Base-by-base conservation (phyloP, 2,797 vertebrate genomes). In the Sebastes hubbsi region DNA sequence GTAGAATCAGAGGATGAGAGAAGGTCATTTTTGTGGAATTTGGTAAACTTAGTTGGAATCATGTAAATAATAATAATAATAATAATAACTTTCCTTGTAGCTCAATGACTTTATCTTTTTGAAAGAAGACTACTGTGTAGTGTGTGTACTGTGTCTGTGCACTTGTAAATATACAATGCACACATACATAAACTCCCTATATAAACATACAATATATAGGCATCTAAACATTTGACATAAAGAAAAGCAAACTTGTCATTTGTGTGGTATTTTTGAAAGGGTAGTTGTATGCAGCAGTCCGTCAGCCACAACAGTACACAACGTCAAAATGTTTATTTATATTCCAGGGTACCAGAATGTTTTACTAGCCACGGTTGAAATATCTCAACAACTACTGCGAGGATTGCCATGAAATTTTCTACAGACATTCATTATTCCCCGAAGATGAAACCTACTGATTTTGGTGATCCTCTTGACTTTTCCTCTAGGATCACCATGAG, bases 281-380 rank as follows among this genome's bases (percentile, higher is more conserved):
- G 29, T 29, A 81, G 72, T 54, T 85, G 81, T 16, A 2, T 66
- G 56, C 32, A 83, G 66, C 58, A 42, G 42, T 64, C 27, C 36
- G 46, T 72, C 56, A 66, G 34, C 36, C 22, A 25, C 34, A 58
- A n/a, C 29, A 64, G 34, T 75, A 77, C 76, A 82, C 70, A 73
- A 61, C 25, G 13, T 25, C 58, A 61, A 30, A 56, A 38, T 7
- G 14, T 42, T 71, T 76, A 66, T 84, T 84, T 75, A 78, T 61
- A 16, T 72, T 72, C 14, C 18, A 60, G 30, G n/a, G 29, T 32
- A 20, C 67, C 1, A 68, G 49, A 66, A 42, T 61, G 77, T 32
- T 27, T 58, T 20, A 72, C 42, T 32, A 30, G 11, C 24, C 11
- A 70, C 3, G 5, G 8, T 10, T 12, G 0, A 38, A 49, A 59